Evolutionary conservation across 1,140 invertebrate genomes (phyloP), one percentile per base, ranked within the genome.

Genomic region (Armadillidium nasatum): DNA sequence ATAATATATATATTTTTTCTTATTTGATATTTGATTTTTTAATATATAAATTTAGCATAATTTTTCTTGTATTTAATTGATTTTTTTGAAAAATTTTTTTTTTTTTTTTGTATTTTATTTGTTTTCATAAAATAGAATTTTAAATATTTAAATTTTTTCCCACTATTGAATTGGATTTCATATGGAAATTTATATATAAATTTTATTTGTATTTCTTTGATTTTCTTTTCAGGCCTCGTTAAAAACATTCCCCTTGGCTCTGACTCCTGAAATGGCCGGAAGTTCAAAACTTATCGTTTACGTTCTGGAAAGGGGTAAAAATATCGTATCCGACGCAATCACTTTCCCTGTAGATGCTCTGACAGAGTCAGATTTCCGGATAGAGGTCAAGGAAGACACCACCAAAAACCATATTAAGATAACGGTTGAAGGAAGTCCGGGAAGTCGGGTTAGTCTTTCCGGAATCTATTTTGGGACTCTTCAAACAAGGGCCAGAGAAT

Each of bases 211-310:
- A 50, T 50, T 15, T 50, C 15, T 15, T 50, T 50, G 9, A 21
- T 46, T 76, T 60, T 4, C 54, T 87, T 83, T 88, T 89, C 76
- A 90, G 82, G 78, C 82, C 10, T 81, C 82, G 15, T 89, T 95
- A 7, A 90, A 90, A 82, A 97, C 95, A 0, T 95, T 98, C 85
- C 91, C 95, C 0, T 89, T 98, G 45, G 90, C 93, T 0, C 84
- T 98, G 7, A 94, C 93, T 23, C 88, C 94, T 0, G 94, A 97
- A 86, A 98, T 98, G 95, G 93, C 95, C 10, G 96, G 96, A 0
- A 91, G 92, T 21, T 91, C 95, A 0, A 95, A 94, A 0, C 88
- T 95, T 13, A 88, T 98, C 11, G 93, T 96, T 11, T 99, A 95
- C 87, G 90, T 94, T 82, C 89, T 96, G 0, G 89, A 90, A 9